These are phyloP conservation scores for Ectropis grisescens DNA, from an alignment of 1,140 invertebrate species.

Conservation along the genomic window DNA sequence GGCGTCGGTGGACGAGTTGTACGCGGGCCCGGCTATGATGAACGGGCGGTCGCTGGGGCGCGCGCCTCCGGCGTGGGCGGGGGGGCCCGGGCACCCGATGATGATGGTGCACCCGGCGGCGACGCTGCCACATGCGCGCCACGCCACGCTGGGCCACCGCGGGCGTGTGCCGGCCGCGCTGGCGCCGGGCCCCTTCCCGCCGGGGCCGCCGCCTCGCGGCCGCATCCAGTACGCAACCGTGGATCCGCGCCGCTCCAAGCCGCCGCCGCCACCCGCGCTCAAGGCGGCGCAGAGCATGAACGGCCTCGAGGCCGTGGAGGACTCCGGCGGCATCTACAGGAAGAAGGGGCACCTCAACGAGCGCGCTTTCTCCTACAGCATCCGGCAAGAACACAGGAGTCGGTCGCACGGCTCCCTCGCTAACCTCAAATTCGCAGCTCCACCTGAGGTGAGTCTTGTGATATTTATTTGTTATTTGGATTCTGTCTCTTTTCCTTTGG, in stretches of 20 bases:
- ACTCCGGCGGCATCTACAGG: slow-evolving; percentile 87
- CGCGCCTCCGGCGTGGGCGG: slow-evolving; percentile 62
- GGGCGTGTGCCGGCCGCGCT: slow-evolving; percentile 38
- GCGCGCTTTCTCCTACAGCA: slow-evolving; percentile 93
- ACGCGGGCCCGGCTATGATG: slow-evolving; percentile 54
- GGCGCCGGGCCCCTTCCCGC: slow-evolving; percentile 42
- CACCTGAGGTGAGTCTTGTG: slow-evolving; percentile 69
- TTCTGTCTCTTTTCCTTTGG: too few species aligned
- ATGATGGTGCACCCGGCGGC: slow-evolving; percentile 69
- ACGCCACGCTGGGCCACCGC: slow-evolving; percentile 39
- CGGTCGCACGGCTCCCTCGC: slow-evolving; percentile 91
- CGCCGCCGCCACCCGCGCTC: slow-evolving; percentile 78
- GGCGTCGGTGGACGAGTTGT: slow-evolving; percentile 50
- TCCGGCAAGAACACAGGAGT: slow-evolving; percentile 91
- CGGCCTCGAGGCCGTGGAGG: slow-evolving; percentile 77
- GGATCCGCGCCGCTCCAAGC: slow-evolving; percentile 79
- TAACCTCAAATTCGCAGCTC: slow-evolving; percentile 84
- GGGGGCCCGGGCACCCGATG: slow-evolving; percentile 56
- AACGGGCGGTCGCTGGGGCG: slow-evolving; percentile 68
- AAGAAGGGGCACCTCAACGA: slow-evolving; percentile 94
- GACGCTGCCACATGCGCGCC: slow-evolving; percentile 66
- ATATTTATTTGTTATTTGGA: too few species aligned
- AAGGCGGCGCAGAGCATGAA: slow-evolving; percentile 87
- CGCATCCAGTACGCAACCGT: slow-evolving; percentile 72
- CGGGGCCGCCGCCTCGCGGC: slow-evolving; percentile 70